These are phyloP conservation scores for Sphaerolaimus hirsutus DNA, from an alignment of 2,888 invertebrate genomes.

Conservation along the genomic window DNA sequence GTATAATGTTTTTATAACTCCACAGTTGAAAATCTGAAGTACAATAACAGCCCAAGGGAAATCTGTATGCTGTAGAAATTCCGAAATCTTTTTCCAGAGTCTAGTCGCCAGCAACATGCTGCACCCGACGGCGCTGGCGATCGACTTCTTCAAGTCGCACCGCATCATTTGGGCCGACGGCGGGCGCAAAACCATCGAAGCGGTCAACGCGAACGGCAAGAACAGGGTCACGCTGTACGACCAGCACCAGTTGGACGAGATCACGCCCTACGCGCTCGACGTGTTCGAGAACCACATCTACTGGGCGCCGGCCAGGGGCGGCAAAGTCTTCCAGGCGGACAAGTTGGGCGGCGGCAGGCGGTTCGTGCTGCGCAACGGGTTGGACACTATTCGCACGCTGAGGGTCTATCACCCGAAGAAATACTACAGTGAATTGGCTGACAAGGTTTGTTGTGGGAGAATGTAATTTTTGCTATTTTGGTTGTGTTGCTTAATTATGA, in stretches of 20 bases:
- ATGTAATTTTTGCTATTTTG: too few species aligned
- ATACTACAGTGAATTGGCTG: conserved; percentile 6
- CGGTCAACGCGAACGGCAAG: conserved; percentile 54
- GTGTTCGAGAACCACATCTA: conserved; percentile 74
- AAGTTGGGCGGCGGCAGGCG: conserved; percentile 87
- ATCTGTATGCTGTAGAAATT: neutral
- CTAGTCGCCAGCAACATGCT: conserved; percentile 56
- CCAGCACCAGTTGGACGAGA: conserved; percentile 12
- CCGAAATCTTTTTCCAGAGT: conserved; percentile 19
- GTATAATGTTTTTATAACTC: neutral
- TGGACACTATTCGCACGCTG: conserved; percentile 55
- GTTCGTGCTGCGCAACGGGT: conserved; percentile 51
- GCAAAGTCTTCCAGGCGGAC: conserved; percentile 63
- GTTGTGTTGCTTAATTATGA: too few species aligned
- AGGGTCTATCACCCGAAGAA: conserved; percentile 31
- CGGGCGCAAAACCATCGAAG: conserved; percentile 60
- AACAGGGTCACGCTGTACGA: conserved; percentile 40
- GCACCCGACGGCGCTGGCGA: conserved; percentile 62
- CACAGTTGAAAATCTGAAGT: neutral
- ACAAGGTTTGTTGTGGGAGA: neutral
- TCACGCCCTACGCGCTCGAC: conserved; percentile 37
- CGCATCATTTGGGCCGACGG: conserved; percentile 83
- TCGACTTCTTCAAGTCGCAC: conserved; percentile 69
- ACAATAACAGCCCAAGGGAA: neutral
- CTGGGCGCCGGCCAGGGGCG: conserved; percentile 71